These are phyloP conservation scores for Tanytarsus gracilentus DNA, from an alignment of 2,888 invertebrate genomes.

Conservation along the genomic window DNA sequence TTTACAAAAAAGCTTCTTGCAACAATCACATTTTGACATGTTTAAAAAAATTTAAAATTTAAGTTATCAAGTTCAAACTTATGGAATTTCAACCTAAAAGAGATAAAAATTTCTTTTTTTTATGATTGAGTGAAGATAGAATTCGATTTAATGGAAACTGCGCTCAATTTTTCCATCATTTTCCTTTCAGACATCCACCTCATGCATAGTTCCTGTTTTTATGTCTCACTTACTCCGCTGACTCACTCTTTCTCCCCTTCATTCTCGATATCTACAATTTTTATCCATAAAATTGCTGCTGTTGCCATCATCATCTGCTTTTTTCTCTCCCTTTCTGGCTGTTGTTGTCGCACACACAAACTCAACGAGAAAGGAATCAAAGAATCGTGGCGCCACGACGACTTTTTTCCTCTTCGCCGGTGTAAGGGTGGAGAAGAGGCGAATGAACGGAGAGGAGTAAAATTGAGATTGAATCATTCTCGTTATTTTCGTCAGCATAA, in stretches of 20 bases:
- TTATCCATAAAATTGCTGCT: not conserved
- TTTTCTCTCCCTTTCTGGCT: not conserved
- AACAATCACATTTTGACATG: too few relatives aligned
- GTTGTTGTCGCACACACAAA: not conserved
- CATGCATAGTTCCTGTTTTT: slow-evolving; percentile 21
- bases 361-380: not conserved
- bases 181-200: slow-evolving; percentile 17
- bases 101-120: too few relatives aligned
- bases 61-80: too few relatives aligned
- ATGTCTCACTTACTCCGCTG: not conserved
- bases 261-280: not conserved
- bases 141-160: not conserved
- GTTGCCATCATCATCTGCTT: not conserved
- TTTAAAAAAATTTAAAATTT: too few relatives aligned
- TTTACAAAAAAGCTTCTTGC: too few relatives aligned
- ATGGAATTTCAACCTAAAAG: too few relatives aligned
- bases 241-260: not conserved
- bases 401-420: not conserved
- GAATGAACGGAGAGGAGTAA: not conserved
- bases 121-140: too few relatives aligned
- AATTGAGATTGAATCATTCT: slow-evolving; percentile 8
- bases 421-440: not conserved
- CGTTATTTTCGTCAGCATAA: slow-evolving; percentile 3
- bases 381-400: slow-evolving; percentile 21
- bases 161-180: not conserved